Evolutionary conservation across 2,113 vertebrate genomes (phyloP), one percentile per base, ranked within the genome.

Genomic region (Spilogale gracilis): DNA sequence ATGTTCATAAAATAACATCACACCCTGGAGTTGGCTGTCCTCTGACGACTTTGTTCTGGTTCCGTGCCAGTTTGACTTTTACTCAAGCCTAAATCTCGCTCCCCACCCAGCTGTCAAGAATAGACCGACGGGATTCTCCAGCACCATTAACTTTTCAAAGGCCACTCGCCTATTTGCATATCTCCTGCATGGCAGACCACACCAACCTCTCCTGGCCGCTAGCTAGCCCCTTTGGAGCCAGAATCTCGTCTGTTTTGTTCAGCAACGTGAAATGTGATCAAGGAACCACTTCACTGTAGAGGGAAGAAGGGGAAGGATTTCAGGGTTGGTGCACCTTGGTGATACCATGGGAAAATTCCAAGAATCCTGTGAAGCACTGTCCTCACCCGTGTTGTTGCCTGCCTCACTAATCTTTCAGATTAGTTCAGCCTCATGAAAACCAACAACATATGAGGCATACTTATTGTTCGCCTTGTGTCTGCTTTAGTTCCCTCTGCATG

Each of bases 401-500:
- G 45, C 58, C 25, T 63, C 45, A 45, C 80, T 94, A 69, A 93
- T 96, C 76, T 60, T 88, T 73, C 67, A 43, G 84, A 74, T 95
- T 87, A 84, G 89, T 87, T 96, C 94, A 96, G 84, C 71, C 58
- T 91, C 43, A 63, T 96, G 78, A 93, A 90, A 96, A 50, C 32
- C 78, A 86, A 54, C 83, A 83, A 84, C 48, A 81, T 73, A 52
- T 4, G 58, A 95, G 85, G 81, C 27, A 74, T 52, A 74, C 54
- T 67, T 32, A 12, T 43, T 0, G 10, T 61, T 81, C 32, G 45
- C 73, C 92, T 89, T 79, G 56, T 25, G 6, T 43, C 38, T 84
- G 89, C 61, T 67, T 54, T 61, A 25, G 74, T 45, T 91, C 56
- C 58, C 78, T 67, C 21, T 30, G 38, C 45, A 17, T 80, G 65